Evolutionary conservation across 2,888 invertebrate species (phyloP).

Genomic region (Drosophila rubida): DNA sequence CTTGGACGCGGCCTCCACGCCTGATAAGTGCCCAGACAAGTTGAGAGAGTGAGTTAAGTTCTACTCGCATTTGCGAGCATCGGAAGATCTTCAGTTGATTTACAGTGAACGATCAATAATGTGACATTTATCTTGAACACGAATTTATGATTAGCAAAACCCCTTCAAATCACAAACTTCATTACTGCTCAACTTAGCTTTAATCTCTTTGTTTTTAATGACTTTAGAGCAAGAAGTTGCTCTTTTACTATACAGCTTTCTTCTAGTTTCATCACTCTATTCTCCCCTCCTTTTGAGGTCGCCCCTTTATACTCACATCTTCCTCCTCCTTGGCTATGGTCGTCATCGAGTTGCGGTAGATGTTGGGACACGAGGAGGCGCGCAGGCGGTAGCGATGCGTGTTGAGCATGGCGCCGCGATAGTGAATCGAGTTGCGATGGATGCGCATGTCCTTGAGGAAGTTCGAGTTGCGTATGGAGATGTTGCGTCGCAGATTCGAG

Average conservation of each 20-base stretch:
- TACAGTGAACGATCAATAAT: no score
- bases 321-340: conserved; percentile 91
- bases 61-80: background rate
- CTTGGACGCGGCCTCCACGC: conserved; percentile 42
- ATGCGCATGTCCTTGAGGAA: conserved; percentile 89
- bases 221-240: no score
- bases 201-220: no score
- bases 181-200: no score
- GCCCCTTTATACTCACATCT: conserved; percentile 87
- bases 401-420: conserved; percentile 93
- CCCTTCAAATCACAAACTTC: no score
- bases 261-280: no score
- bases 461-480: conserved; percentile 86
- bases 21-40: conserved; percentile 33
- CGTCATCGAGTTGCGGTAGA: conserved; percentile 95
- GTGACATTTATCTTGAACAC: no score
- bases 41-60: conserved; percentile 27
- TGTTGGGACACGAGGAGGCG: conserved; percentile 96
- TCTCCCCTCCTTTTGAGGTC: no score
- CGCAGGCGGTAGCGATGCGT: conserved; percentile 92
- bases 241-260: no score
- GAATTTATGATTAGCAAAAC: no score
- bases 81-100: background rate
- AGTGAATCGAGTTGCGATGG: conserved; percentile 93
- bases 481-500: conserved; percentile 82